phyloP scores from a whole-genome alignment of 2,797 vertebrate species.

The Oreochromis grahami region DNA sequence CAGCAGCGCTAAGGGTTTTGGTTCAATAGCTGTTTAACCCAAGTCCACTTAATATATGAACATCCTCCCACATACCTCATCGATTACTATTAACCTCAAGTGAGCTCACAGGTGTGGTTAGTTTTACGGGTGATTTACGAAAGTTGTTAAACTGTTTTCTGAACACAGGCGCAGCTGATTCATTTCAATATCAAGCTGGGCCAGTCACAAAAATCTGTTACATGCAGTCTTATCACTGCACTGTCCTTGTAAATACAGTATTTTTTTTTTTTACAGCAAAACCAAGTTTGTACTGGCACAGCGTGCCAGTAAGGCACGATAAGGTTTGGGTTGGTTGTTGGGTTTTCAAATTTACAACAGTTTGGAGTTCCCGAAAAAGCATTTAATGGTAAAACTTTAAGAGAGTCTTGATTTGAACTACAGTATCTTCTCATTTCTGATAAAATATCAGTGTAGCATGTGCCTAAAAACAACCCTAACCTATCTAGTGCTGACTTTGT shows the following conservation, averaged over 20 bases:
- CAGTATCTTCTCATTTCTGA: not conserved
- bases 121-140: not conserved
- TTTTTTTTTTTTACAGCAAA: not conserved
- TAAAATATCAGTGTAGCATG: not conserved
- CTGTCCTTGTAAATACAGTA: rapidly evolving
- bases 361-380: not conserved
- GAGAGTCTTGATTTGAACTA: not conserved
- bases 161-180: not conserved
- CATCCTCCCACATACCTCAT: not conserved
- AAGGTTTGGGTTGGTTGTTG: not conserved
- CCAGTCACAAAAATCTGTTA: not conserved
- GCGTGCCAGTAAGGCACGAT: too few relatives aligned
- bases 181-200: not conserved
- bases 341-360: not conserved
- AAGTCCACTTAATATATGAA: not conserved
- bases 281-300: not conserved
- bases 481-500: too few relatives aligned
- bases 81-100: not conserved
- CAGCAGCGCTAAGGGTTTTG: not conserved
- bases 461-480: too few relatives aligned
- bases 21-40: not conserved
- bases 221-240: rapidly evolving
- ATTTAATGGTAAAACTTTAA: not conserved
- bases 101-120: rapidly evolving
- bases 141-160: not conserved